A percentile compares a stretch with the other conserved stretches of the same genome.
These are phyloP conservation scores for Corythornis cristatus DNA, from an alignment of 2,113 vertebrate genomes.

Conservation along the genomic window DNA sequence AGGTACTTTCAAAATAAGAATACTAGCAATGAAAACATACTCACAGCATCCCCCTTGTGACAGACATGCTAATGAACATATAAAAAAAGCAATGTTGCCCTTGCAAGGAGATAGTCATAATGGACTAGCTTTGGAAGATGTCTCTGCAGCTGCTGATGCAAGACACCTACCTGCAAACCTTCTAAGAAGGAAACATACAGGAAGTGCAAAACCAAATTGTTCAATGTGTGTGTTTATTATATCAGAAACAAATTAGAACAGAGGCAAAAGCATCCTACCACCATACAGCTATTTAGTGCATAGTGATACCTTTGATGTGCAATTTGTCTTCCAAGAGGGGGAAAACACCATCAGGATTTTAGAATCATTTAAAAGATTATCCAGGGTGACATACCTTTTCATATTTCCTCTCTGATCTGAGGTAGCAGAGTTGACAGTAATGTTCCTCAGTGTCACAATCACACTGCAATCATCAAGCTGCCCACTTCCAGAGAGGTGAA, in stretches of 20 bases:
- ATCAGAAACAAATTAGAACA: neutral
- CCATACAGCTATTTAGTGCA: neutral
- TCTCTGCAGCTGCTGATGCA: neutral
- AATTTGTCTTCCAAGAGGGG: slow-evolving; percentile 52
- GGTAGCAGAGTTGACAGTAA: neutral
- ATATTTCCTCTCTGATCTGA: slow-evolving; percentile 23
- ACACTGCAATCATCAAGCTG: slow-evolving; percentile 33
- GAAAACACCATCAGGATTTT: neutral
- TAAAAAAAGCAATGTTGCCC: neutral
- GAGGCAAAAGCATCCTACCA: neutral
- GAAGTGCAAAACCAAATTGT: slow-evolving; percentile 3
- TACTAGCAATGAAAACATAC: neutral
- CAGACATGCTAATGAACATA: neutral
- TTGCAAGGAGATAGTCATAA: neutral
- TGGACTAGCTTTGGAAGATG: neutral
- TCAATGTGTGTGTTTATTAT: slow-evolving; percentile 6
- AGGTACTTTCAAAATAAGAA: neutral
- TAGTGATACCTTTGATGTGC: neutral
- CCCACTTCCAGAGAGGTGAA: neutral
- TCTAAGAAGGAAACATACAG: neutral
- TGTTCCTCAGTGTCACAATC: neutral
- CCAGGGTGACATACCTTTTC: slow-evolving; percentile 14
- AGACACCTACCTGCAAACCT: neutral
- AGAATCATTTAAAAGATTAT: slow-evolving; percentile 31
- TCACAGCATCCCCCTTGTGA: neutral